Evolutionary conservation across 1,140 invertebrate species (phyloP), one percentile per base, ranked within the genome.

Genomic region (Helicorthomorpha holstii): DNA sequence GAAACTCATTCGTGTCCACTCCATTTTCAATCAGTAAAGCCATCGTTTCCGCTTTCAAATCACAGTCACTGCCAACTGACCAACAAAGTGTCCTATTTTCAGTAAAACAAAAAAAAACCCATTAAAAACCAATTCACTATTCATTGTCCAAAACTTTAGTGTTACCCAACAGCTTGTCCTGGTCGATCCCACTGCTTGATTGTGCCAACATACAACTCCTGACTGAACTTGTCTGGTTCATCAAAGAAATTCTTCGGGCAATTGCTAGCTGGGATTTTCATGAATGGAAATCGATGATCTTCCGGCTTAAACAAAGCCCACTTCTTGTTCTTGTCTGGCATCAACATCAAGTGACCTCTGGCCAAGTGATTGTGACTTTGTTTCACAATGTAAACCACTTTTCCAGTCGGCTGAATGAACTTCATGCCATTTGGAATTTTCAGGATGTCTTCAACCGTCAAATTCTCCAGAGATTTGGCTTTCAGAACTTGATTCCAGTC

Each of bases 11-110:
- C 34, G 74, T 62, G 68, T 86, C 77, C 48, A 95, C 72, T 60
- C 77, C 73, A 66, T 83, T 78, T 64, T 87, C 78, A 10, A 81
- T 66, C 43, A 95, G 69, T 62, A 94, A 80, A 10, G 83, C 82
- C 61, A 75, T 73, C 2, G 81, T 81, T 69, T 92, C 85, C 42
- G 75, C 71, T 42, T 79, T 74, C 57, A 94, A 71, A 57, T 88
- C 76, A 7, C 80, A 82, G 42, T 73, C 71, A 46, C 4, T 21
- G 7, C 21, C 44, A 7, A 7, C 19, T 22, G 12, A 22, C 7
- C 25, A 12, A 7, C 44, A 7, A 7, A 46, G 19, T 22, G 19
- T 4, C 44, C 21, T 46, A 52, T 75, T 67, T 0, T 90, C 90
- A 45, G 94, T 67, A 49, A 74, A 73, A 59, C 76, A 69, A 16